Percentiles rank a stretch among this genome's conserved stretches.
Conservation (phyloP, 2,888 invertebrate genomes). For the Drosophila acutilabella region DNA sequence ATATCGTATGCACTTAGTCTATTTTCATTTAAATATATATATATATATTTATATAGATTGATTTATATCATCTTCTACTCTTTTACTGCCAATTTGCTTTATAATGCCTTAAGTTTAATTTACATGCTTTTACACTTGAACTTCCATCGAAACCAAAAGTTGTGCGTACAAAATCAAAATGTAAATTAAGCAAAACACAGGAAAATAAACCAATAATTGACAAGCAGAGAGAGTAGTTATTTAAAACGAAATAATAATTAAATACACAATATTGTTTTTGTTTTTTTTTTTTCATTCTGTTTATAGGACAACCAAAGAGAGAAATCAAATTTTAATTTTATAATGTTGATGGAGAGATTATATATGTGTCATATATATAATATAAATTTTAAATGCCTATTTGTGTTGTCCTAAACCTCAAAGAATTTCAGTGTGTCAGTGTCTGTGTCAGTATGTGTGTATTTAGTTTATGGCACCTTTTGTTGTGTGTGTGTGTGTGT, state of each 20-base stretch:
- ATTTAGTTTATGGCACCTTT: conserved; percentile 73
- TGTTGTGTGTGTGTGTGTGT: conserved; percentile 38
- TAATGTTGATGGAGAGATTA: conserved; percentile 19
- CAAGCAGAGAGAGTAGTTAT: conserved; percentile 8
- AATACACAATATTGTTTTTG: conserved; percentile 34
- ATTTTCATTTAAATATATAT: conserved; percentile 39
- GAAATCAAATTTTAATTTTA: conserved; percentile 29
- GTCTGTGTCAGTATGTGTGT: conserved; percentile 31
- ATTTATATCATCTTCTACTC: conserved; percentile 10
- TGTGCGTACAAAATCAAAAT: conserved; percentile 65
- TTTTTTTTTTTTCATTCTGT: conserved; percentile 7
- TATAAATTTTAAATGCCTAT: conserved; percentile 67
- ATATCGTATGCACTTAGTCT: conserved; percentile 57
- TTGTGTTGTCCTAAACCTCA: conserved; percentile 68
- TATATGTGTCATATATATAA: conserved; percentile 26
- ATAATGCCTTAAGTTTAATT: conserved; percentile 59
- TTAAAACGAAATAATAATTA: conserved; percentile 28
- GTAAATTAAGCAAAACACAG: conserved; percentile 13
- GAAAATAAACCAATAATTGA: conserved; percentile 14
- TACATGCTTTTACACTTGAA: conserved; percentile 41
- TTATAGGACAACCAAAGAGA: conserved; percentile 42
- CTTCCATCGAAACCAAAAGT: conserved; percentile 39
- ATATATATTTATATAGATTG: conserved; percentile 5
- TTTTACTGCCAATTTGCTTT: conserved; percentile 51
- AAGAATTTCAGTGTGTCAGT: conserved; percentile 54